Evolutionary conservation across 2,113 vertebrate species (phyloP).

Genomic region (Trematocara unimaculatum): DNA sequence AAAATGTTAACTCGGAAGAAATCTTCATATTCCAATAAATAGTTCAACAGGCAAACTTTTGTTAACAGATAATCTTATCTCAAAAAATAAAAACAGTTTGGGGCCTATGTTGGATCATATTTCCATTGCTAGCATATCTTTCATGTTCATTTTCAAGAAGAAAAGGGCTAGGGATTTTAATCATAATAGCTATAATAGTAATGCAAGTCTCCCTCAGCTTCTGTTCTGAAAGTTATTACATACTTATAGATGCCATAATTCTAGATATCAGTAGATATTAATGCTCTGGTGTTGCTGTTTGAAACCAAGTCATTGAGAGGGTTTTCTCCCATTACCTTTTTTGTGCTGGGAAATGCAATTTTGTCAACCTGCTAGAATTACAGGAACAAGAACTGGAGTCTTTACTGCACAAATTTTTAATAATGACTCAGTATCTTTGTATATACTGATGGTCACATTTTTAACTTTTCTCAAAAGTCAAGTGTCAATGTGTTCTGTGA

Average conservation of each 20-base stretch:
- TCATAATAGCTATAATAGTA: background rate
- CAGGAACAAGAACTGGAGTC: background rate
- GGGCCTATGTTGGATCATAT: background rate
- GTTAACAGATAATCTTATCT: background rate
- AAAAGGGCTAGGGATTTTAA: background rate
- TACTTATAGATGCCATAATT: background rate
- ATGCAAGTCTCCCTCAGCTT: background rate
- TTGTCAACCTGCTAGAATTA: background rate
- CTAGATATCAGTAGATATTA: background rate
- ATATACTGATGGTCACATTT: background rate
- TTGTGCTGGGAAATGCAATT: background rate
- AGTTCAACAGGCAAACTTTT: background rate
- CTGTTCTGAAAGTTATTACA: background rate
- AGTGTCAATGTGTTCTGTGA: background rate
- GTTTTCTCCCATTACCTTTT: background rate
- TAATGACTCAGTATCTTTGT: background rate
- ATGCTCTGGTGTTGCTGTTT: background rate
- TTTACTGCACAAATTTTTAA: background rate
- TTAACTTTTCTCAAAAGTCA: background rate
- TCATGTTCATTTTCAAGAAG: background rate
- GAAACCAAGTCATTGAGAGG: background rate
- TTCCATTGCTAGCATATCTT: background rate
- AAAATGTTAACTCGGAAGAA: background rate
- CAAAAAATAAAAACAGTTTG: fast-evolving
- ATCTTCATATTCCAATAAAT: background rate